phyloP scores from a whole-genome alignment of 1,140 invertebrate species.

The Cydia splendana region DNA sequence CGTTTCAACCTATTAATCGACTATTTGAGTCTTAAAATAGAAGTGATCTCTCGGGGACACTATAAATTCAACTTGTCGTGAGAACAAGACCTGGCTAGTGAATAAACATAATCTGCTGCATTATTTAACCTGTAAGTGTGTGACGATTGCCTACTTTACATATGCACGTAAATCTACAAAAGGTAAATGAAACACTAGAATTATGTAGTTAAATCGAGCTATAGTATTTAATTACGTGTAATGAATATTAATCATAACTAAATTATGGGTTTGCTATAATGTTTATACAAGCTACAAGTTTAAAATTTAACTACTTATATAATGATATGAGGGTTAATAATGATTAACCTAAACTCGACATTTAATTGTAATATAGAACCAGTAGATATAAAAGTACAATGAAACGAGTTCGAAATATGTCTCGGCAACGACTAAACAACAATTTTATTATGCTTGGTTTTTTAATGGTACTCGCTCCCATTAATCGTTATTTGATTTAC shows the following conservation, averaged over 20 bases:
- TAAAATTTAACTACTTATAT: too few relatives aligned
- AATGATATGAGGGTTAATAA: too few relatives aligned
- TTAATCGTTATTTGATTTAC: too few relatives aligned
- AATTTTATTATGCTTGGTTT: too few relatives aligned
- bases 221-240: background rate
- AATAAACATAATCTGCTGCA: conserved; percentile 19
- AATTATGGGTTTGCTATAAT: background rate
- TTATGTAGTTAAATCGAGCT: background rate
- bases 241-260: background rate
- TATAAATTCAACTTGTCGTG: conserved; percentile 9
- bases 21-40: conserved; percentile 26
- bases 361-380: too few relatives aligned
- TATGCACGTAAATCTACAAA: background rate
- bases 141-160: background rate
- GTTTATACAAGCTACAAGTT: background rate
- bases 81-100: conserved; percentile 7
- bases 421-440: too few relatives aligned
- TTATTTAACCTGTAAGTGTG: conserved; percentile 4
- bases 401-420: too few relatives aligned
- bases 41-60: conserved; percentile 12
- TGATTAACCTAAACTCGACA: too few relatives aligned
- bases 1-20: conserved; percentile 15
- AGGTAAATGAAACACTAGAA: background rate
- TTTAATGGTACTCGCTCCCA: too few relatives aligned
- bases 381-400: too few relatives aligned